Evolutionary conservation across 2,888 invertebrate species (phyloP), one percentile per base, ranked within the genome.

Genomic region (Ophion ventricosus): DNA sequence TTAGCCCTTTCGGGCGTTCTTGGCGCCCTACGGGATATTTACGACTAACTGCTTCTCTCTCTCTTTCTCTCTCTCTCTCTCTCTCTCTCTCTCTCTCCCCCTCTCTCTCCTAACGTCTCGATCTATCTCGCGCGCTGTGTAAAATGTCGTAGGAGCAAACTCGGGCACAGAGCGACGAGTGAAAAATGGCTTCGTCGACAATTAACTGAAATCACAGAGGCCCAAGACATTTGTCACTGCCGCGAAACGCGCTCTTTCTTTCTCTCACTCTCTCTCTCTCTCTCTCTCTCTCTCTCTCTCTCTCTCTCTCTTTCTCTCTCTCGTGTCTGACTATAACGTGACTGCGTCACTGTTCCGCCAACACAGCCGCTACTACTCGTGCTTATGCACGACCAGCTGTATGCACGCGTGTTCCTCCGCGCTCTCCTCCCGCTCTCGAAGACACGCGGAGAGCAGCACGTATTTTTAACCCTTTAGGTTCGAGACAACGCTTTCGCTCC

Each of bases 201-300:
- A 92, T 92, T 92, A 92, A 92, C 91, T 89, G 92, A 92, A 92
- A 92, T 92, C 91, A 91, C 91, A 88, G 88, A 88, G 88, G 89
- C 90, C 83, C 87, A 86, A 90, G 87, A 87, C 91, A 90, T 91
- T 92, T 92, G 89, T 92, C 92, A 92, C 90, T 92, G 92, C 91
- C 92, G 88, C 82, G 26, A n/a, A 43, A 64, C 17, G 14, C 26
- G 25, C 40, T 14, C 14, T 49, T 11, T 17, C 14, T 14, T 11
- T 17, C 49, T 49, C 49, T 49, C 14, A 4, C 14, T 49, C 14
- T 49, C 14, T 49, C 14, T 17, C 49, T 35, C 35, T 35, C 26
- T 59, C 40, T 14, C 14, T 49, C 17, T 17, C 14, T 14, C 17
- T 17, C 49, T 49, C 49, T 49, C 14, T 17, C 14, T 49, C 14